Evolutionary conservation across 2,797 vertebrate species (phyloP).

Genomic region (Paramormyrops hopkinsi): DNA sequence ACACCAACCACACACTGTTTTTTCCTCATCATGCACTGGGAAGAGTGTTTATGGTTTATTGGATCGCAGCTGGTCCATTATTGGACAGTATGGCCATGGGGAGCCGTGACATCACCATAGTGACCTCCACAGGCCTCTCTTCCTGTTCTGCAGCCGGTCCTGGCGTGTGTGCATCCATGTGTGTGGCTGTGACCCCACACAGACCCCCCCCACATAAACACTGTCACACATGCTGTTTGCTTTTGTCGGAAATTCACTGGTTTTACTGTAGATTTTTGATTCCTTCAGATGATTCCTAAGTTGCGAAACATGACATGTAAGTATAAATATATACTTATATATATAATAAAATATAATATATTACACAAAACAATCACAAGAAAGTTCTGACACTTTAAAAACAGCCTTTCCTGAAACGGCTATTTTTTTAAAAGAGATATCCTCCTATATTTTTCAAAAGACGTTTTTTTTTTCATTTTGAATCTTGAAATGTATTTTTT

Average conservation of each 20-base stretch:
- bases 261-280: neutral
- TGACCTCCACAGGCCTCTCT: conserved; percentile 78
- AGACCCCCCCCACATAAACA: neutral
- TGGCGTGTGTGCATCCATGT: neutral
- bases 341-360: no score
- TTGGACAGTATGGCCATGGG: neutral
- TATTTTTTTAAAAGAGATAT: neutral
- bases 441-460: neutral
- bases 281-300: neutral
- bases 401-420: neutral
- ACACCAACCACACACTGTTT: neutral
- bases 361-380: no score
- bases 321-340: no score
- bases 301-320: neutral
- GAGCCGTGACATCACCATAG: conserved; percentile 59
- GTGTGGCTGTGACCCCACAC: neutral
- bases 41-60: neutral
- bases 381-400: neutral
- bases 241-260: neutral
- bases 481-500: neutral
- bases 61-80: neutral
- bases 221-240: neutral
- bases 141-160: conserved; percentile 27
- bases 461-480: neutral
- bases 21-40: neutral